Evolutionary conservation across 2,113 vertebrate species (phyloP).

Genomic region (Corydoras maculifer): DNA sequence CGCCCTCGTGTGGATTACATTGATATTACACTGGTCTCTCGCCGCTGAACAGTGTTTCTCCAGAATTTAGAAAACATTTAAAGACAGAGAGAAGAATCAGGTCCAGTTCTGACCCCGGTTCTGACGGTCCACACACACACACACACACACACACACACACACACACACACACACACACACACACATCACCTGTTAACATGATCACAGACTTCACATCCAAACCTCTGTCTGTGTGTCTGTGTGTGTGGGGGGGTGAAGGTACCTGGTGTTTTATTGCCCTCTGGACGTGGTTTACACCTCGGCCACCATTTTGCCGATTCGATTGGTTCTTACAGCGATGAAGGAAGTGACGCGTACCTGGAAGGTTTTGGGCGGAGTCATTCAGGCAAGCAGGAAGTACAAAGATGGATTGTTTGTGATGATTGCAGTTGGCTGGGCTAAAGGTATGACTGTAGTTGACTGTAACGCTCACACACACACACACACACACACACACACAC

Average conservation of each 20-base stretch:
- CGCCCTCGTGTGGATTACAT: neutral
- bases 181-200: conserved; percentile 10
- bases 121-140: neutral
- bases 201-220: too few relatives aligned
- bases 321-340: conserved; percentile 81
- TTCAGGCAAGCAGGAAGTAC: conserved; percentile 77
- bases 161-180: conserved; percentile 1
- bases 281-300: conserved; percentile 72
- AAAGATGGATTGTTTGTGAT: conserved; percentile 83
- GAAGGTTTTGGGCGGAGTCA: conserved; percentile 85
- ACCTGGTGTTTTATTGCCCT: conserved; percentile 88
- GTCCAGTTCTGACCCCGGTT: too few relatives aligned
- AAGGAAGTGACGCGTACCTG: conserved; percentile 93
- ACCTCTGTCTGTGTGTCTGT: neutral
- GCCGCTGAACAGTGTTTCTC: too few relatives aligned
- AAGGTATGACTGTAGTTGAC: conserved; percentile 66
- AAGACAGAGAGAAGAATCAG: too few relatives aligned
- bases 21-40: neutral
- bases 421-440: conserved; percentile 89
- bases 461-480: too few relatives aligned
- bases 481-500: too few relatives aligned
- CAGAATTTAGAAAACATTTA: too few relatives aligned
- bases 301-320: conserved; percentile 72
- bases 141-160: neutral
- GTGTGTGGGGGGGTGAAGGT: conserved; percentile 67